Evolutionary conservation across 2,888 invertebrate genomes (phyloP), one percentile per base, ranked within the genome.

Genomic region (Mantis religiosa): DNA sequence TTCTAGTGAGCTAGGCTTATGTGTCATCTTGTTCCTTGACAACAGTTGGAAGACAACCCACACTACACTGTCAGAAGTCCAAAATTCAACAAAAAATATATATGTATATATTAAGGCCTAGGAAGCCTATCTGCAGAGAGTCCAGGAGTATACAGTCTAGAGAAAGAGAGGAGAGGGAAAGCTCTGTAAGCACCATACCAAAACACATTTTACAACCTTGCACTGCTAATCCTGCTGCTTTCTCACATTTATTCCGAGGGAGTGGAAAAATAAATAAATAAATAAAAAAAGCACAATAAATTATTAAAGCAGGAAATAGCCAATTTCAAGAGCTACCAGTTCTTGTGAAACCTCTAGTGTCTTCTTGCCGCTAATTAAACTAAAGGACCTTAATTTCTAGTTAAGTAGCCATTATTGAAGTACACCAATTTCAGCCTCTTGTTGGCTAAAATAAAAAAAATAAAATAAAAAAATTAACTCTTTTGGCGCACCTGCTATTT

Each of bases 341-440:
- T 34, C 27, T 87, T 41, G 28, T n/a, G 82, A 87, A 82, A 34
- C 25, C 4, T 71, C 54, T 71, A 71, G 20, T 20, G 54, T 71
- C 20, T 20, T 71, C 25, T 71, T 71, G 54, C 54, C 8, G 14
- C 54, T 71, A 27, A 85, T 71, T 81, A 71, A 28, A 20, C 81
- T 28, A 81, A 28, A 86, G 28, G n/a, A 81, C 28, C n/a, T 71
- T 84, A 28, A 81, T 86, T 71, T 54, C 27, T 14, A 41, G 41
- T 47, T 14, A 41, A 41, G 85, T 71, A 86, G 71, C 54, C 86
- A 81, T 86, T n/a, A 86, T 28, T 30, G 25, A 86, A 86, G 54
- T 41, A 27, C 87, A 87, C 34, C 82, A 28, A 87, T 82, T 12
- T 87, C 15, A 34, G 87, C 82, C 87, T 87, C 87, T 87, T 82